Conservation (phyloP, 2,797 vertebrate genomes). For the Danio tinwini region DNA sequence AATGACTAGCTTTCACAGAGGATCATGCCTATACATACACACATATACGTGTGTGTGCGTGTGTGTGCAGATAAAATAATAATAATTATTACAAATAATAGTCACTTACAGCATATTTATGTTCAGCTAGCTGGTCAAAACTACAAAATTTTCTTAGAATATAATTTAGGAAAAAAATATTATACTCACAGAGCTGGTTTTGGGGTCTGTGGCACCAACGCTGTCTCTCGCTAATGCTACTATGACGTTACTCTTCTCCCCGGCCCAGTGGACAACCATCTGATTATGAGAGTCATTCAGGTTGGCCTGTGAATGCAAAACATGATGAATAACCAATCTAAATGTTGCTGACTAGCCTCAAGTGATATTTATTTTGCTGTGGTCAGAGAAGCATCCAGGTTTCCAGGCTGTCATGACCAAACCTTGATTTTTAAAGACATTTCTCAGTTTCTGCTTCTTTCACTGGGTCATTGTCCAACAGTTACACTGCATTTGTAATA, state of each 20-base stretch:
- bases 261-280: constrained; percentile 99
- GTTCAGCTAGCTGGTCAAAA: no score
- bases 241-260: constrained; percentile 96
- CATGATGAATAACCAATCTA: background rate
- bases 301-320: constrained; percentile 82
- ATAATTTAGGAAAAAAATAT: background rate
- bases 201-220: constrained; percentile 83
- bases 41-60: no score
- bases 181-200: constrained; percentile 89
- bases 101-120: no score
- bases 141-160: no score
- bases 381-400: constrained; percentile 12
- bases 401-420: background rate
- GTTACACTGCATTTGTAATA: background rate
- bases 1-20: no score
- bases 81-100: no score
- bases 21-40: no score
- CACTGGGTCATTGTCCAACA: constrained; percentile 2
- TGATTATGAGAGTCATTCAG: constrained; percentile 98
- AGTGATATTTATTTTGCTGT: constrained; percentile 14
- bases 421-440: constrained; percentile 2
- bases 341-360: background rate
- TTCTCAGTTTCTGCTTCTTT: constrained; percentile 6
- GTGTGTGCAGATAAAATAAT: no score
- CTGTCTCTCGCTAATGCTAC: constrained; percentile 95